phyloP scores from a whole-genome alignment of 2,797 vertebrate species.

The Halcyon leucocephala region DNA sequence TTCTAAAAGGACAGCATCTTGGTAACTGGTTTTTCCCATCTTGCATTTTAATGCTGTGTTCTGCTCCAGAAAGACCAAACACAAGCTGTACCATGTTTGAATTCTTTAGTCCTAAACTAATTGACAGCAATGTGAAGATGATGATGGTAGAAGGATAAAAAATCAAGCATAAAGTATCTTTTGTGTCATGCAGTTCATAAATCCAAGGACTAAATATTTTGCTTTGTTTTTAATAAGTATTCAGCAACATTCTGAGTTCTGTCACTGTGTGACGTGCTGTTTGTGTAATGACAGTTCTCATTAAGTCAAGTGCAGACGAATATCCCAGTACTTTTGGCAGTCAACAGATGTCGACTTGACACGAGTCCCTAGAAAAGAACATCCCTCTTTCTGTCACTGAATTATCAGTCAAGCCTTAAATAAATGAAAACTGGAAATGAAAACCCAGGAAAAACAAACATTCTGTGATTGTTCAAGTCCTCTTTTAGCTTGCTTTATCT shows the following conservation, averaged over 20 bases:
- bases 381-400: background rate
- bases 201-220: background rate
- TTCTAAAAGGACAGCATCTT: background rate
- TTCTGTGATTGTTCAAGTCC: background rate
- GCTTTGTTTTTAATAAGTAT: background rate
- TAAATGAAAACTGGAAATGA: background rate
- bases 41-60: background rate
- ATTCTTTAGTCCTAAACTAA: background rate
- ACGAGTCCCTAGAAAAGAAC: background rate
- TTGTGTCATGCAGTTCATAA: background rate
- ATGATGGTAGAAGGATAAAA: background rate
- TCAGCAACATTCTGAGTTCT: background rate
- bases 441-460: background rate
- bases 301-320: background rate
- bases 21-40: background rate
- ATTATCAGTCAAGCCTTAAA: background rate
- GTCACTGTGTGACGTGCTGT: rapidly evolving
- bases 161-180: background rate
- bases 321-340: background rate
- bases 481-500: background rate
- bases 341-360: background rate
- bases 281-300: background rate
- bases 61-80: background rate
- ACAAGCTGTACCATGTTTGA: background rate
- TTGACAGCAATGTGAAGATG: background rate